Evolutionary conservation across 1,140 invertebrate species (phyloP), one percentile per base, ranked within the genome.

Genomic region (Ganaspis sp.): DNA sequence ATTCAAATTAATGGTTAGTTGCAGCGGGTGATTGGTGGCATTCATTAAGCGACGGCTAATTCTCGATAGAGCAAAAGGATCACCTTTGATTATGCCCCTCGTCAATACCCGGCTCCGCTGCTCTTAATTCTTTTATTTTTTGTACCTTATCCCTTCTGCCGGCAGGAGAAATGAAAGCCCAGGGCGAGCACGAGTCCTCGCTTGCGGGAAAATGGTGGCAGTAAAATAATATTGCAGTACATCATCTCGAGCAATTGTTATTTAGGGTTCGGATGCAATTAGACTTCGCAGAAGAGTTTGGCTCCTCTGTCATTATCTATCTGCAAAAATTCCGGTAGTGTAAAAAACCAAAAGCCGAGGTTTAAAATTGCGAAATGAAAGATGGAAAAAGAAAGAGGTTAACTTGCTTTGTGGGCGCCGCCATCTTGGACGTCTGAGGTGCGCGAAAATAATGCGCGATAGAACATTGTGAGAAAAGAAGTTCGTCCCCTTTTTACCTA

Each of bases 211-310:
- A 58, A 26, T 58, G 54, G 54, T 58, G 54, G 54, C 54, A 58
- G 54, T 58, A 58, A 58, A 58, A 58, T 58, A 58, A 29, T 58
- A 58, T 58, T 58, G 54, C 54, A 58, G 54, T 58, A 58, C 54
- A 58, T 58, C 54, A 58, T 58, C 54, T 26, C 54, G 12, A 58
- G 54, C 21, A 58, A 58, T 58, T 58, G 54, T 58, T 58, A 58
- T 58, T 58, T 58, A 58, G 54, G 54, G 54, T 58, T 19, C 21
- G 54, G 54, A 26, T 23, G 54, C 54, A 58, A 58, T 58, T 58
- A 58, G 54, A 58, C 54, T 58, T 58, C 54, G 23, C 9, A 58
- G 54, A 58, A 58, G 15, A 58, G 21, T 26, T 26, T 58, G 21
- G 12, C 54, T 58, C 2, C 54, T 26, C 54, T 58, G 54, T 58